Evolutionary conservation across 2,113 vertebrate genomes (phyloP).

Genomic region (Lepus timidus): DNA sequence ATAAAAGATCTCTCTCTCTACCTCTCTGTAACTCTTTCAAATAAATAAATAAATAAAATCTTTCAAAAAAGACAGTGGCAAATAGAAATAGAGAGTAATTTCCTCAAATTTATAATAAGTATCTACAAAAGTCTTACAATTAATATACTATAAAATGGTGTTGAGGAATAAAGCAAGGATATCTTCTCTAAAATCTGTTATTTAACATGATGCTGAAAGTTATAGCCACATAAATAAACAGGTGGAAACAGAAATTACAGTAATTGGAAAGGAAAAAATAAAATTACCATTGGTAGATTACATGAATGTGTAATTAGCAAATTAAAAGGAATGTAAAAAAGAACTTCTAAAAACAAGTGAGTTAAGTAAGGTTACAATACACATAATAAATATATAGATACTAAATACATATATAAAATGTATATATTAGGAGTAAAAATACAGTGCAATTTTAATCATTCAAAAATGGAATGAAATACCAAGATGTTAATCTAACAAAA

Average conservation of each 20-base stretch:
- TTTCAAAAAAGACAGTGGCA: neutral
- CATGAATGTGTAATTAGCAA: neutral
- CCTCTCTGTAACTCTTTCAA: too few relatives aligned
- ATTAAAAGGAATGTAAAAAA: neutral
- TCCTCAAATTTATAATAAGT: neutral
- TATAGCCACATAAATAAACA: neutral
- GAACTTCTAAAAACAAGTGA: neutral
- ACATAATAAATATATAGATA: neutral
- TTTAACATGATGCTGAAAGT: neutral
- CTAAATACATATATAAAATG: neutral
- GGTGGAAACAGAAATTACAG: neutral
- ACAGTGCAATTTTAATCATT: neutral
- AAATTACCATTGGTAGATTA: neutral
- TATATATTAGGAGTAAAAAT: neutral
- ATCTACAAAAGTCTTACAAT: neutral
- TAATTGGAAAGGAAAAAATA: conserved; percentile 3
- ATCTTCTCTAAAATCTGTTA: neutral
- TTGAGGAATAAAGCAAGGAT: neutral
- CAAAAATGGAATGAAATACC: neutral
- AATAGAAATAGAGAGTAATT: neutral
- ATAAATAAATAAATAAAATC: too few relatives aligned
- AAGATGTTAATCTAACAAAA: neutral
- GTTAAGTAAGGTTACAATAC: neutral
- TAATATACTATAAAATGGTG: neutral
- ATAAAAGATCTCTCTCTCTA: too few relatives aligned